phyloP scores from a whole-genome alignment of 2,888 invertebrate genomes.

The Cepaea hortensis region DNA sequence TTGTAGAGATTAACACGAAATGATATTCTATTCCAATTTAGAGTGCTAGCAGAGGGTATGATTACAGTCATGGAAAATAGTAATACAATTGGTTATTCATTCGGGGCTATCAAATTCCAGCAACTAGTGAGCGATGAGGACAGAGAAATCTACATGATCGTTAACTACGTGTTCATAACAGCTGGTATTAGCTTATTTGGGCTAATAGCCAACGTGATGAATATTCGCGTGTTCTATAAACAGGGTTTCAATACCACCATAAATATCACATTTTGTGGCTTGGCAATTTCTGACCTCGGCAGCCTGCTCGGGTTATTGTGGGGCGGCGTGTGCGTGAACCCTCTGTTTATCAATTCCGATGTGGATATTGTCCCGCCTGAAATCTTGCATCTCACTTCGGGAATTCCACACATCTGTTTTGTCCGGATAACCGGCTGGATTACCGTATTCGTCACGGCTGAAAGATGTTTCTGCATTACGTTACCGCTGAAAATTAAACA shows the following conservation, averaged over 20 bases:
- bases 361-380: background rate
- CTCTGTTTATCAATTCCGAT: background rate
- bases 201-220: background rate
- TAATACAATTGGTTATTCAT: background rate
- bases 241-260: constrained; percentile 3
- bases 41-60: too few species aligned
- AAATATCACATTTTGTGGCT: background rate
- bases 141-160: background rate
- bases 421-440: constrained; percentile 25
- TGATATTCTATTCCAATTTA: too few species aligned
- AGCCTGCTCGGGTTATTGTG: background rate
- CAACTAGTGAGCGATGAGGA: background rate
- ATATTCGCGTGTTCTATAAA: constrained; percentile 2
- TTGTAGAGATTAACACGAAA: too few species aligned
- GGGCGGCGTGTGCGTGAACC: constrained; percentile 1
- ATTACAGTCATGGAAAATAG: too few species aligned
- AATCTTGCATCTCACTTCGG: background rate
- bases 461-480: constrained; percentile 29
- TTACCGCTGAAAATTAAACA: constrained; percentile 17
- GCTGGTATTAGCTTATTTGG: background rate
- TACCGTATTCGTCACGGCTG: constrained; percentile 27
- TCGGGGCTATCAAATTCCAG: background rate
- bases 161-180: background rate
- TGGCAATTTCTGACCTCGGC: constrained; percentile 10
- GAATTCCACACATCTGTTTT: constrained; percentile 20